A percentile compares a stretch with the other conserved stretches of the same genome.
Evolutionary conservation across 2,113 vertebrate genomes (phyloP).

Genomic region (Chroicocephalus ridibundus): DNA sequence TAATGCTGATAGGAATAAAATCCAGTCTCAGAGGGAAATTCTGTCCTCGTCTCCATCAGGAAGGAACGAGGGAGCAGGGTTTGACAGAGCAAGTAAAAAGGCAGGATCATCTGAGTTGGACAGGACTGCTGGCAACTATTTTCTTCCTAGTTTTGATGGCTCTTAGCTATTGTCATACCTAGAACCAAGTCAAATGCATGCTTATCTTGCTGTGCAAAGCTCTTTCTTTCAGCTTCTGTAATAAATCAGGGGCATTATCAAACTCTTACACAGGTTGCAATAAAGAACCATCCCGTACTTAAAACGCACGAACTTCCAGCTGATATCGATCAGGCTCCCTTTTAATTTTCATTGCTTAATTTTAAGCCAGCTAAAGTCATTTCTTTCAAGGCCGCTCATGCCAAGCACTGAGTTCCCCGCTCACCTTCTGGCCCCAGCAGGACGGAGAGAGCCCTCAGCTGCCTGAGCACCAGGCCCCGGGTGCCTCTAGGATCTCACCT

Average conservation of each 20-base stretch:
- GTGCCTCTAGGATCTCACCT: background rate
- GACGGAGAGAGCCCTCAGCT: background rate
- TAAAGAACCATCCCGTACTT: background rate
- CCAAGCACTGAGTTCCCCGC: background rate
- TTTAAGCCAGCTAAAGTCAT: background rate
- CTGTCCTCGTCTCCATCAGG: background rate
- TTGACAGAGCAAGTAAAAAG: background rate
- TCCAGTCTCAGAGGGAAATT: background rate
- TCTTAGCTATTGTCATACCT: background rate
- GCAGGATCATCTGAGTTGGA: background rate
- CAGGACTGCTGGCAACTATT: background rate
- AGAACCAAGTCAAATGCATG: constrained; percentile 23
- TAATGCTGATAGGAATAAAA: background rate
- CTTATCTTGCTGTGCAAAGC: background rate
- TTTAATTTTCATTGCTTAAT: background rate
- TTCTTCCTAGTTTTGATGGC: background rate
- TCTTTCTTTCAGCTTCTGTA: background rate
- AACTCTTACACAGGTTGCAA: background rate
- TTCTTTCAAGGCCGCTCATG: background rate
- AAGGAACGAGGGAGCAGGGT: background rate
- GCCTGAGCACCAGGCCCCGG: background rate
- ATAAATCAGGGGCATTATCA: background rate
- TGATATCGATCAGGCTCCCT: accelerated
- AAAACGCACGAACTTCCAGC: background rate
- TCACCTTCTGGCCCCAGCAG: background rate